phyloP scores from a whole-genome alignment of 2,888 invertebrate species.

The Eristalis pertinax region DNA sequence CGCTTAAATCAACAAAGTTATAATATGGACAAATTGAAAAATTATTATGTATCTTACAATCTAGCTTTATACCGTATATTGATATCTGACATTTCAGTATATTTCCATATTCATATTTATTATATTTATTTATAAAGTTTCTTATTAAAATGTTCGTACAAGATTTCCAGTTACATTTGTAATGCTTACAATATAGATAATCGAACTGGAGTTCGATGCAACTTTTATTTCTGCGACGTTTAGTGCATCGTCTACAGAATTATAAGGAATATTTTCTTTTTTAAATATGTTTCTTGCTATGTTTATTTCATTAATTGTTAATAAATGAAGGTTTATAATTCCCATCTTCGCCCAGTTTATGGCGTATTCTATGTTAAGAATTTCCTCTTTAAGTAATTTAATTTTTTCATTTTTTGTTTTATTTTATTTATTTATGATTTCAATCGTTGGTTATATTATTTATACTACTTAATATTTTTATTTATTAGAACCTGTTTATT shows the following conservation, averaged over 20 bases:
- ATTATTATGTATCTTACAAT: not conserved
- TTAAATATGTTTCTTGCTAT: no score
- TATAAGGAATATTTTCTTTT: no score
- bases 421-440: no score
- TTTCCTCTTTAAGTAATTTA: conserved; percentile 1
- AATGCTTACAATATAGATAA: no score
- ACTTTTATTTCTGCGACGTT: no score
- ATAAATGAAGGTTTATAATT: not conserved
- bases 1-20: not conserved
- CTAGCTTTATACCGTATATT: not conserved
- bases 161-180: not conserved
- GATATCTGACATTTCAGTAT: not conserved
- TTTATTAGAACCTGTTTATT: not conserved
- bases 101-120: not conserved
- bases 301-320: not conserved
- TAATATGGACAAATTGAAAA: not conserved
- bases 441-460: not conserved
- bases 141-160: not conserved
- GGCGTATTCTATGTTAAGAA: no score
- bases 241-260: no score
- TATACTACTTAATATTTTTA: not conserved
- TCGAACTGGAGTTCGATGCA: no score
- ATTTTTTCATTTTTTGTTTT: not conserved
- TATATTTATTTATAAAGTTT: conserved; percentile 1
- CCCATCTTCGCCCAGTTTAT: no score